Evolutionary conservation across 1,140 invertebrate species (phyloP), one percentile per base, ranked within the genome.

Genomic region (Drosophila lini): DNA sequence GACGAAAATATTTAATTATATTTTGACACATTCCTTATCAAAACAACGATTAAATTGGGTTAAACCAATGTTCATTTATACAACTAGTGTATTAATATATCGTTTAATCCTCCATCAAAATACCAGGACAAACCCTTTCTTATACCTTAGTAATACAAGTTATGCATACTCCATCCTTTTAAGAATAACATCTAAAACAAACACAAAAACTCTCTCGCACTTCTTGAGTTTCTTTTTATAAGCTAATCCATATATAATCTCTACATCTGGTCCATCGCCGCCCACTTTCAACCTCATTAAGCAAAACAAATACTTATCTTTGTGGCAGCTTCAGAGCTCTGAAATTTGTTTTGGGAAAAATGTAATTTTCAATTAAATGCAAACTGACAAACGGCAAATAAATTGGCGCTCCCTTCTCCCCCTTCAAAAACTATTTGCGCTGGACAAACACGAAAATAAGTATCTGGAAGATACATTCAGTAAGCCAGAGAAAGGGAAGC

Each of bases 251-350:
- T 32, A 16, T 16, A 44, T 60, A 19, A 11, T 13, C 28, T 42
- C 28, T 32, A 15, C 52, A 62, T 62, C 52, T 40, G 60, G n/a
- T 38, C 34, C 60, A 22, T 16, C 13, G 41, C 65, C 58, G 47
- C 65, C 76, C 75, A 78, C 65, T 47, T 78, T 78, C 75, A 74
- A 80, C 67, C 60, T 89, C 84, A 86, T 86, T 86, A 86, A 80
- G 44, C 55, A 74, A 32, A 34, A 44, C 60, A 86, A 86, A 86
- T 50, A 86, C 32, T 42, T 55, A 40, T 5, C 47, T 62, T 59
- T 67, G 40, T 34, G 42, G 40, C 16, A 2, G 3, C 5, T 19
- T 4, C n/a, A 7, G 16, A 15, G 15, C 7, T 19, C 3, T 41
- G 16, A 44, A 77, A 56, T 36, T 16, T 69, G 59, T 63, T 52